phyloP scores from a whole-genome alignment of 2,797 vertebrate species.

The Amblyraja radiata region DNA sequence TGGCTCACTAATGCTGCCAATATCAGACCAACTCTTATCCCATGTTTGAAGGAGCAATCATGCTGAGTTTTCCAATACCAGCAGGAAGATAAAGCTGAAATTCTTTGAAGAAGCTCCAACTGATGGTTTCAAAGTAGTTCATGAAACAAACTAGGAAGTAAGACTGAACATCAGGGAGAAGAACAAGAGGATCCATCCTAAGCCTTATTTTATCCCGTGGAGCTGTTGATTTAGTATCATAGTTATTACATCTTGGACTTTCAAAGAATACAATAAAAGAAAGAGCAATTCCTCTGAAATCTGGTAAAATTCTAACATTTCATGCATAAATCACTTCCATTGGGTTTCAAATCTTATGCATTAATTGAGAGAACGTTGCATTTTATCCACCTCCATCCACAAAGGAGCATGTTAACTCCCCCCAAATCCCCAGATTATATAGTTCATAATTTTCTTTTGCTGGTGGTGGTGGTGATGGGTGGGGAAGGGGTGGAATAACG shows the following conservation, averaged over 20 bases:
- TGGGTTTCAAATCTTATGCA: neutral
- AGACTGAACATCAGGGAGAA: neutral
- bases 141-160: neutral
- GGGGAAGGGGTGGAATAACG: no score
- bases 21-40: neutral
- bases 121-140: neutral
- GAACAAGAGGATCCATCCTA: neutral
- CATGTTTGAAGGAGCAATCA: neutral
- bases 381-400: neutral
- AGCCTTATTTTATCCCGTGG: neutral
- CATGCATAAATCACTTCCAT: neutral
- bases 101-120: no score
- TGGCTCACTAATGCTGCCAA: neutral
- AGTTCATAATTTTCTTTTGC: no score
- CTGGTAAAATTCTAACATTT: neutral
- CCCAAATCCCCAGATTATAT: neutral
- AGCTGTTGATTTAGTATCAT: neutral
- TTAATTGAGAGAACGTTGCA: neutral
- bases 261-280: no score
- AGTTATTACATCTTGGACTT: neutral
- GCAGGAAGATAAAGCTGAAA: neutral
- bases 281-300: neutral
- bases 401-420: neutral
- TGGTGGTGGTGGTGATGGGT: no score
- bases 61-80: neutral